A percentile compares a stretch with the other conserved stretches of the same genome.
Evolutionary conservation across 2,888 invertebrate genomes (phyloP).

Genomic region (Agrenia bidenticulata): DNA sequence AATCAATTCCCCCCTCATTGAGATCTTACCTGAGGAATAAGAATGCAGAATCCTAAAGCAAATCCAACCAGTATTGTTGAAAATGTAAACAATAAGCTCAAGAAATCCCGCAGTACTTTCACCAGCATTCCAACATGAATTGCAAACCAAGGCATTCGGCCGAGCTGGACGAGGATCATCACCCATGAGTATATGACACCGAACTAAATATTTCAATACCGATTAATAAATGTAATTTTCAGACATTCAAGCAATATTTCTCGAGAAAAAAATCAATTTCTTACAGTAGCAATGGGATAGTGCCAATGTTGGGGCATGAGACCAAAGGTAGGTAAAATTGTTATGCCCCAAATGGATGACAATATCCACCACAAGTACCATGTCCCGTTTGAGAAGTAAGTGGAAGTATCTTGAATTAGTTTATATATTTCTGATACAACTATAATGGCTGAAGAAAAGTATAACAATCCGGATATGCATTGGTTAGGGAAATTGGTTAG

Average conservation of each 20-base stretch:
- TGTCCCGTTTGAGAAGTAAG: not conserved
- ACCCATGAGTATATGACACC: slow-evolving; percentile 79
- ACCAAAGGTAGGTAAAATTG: slow-evolving; percentile 27
- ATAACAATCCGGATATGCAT: slow-evolving; percentile 4
- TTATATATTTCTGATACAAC: slow-evolving; percentile 35
- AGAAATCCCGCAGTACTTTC: slow-evolving; percentile 56
- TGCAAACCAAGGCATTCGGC: slow-evolving; percentile 81
- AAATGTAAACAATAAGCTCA: slow-evolving; percentile 71
- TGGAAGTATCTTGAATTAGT: slow-evolving; percentile 10
- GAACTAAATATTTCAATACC: slow-evolving; percentile 21
- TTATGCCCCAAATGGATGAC: slow-evolving; percentile 21
- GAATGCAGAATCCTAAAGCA: slow-evolving; percentile 74
- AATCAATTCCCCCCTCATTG: no score
- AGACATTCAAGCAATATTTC: no score
- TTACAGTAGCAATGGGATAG: slow-evolving; percentile 41
- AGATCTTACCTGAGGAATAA: slow-evolving; percentile 63
- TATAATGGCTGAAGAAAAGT: not conserved
- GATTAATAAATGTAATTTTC: not conserved
- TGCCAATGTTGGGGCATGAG: slow-evolving; percentile 30
- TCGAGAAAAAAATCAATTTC: not conserved
- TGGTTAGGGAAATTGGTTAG: not conserved
- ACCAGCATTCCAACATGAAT: slow-evolving; percentile 86
- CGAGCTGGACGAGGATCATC: slow-evolving; percentile 81
- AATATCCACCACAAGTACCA: slow-evolving; percentile 38
- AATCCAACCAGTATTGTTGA: slow-evolving; percentile 78